A percentile compares a stretch with the other conserved stretches of the same genome.
phyloP scores from a whole-genome alignment of 2,797 vertebrate genomes.

The Microctenopoma lineatum region DNA sequence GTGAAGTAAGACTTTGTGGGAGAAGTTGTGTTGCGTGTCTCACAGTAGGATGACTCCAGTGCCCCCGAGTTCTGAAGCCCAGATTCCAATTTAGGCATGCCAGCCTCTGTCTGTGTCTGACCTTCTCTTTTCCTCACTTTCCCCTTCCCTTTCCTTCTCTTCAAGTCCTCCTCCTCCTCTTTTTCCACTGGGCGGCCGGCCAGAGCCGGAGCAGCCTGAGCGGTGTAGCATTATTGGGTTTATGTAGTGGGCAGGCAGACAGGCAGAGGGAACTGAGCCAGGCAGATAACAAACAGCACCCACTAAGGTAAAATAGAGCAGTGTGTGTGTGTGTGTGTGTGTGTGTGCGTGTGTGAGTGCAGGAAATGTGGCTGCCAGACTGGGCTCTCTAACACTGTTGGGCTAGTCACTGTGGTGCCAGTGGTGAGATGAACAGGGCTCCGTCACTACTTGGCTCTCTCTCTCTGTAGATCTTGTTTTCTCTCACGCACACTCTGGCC shows the following conservation, averaged over 20 bases:
- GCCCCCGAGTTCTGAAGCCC: conserved; percentile 35
- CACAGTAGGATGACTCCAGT: conserved; percentile 25
- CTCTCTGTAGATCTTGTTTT: conserved; percentile 50
- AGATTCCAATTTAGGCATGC: conserved; percentile 35
- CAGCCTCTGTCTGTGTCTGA: conserved; percentile 55
- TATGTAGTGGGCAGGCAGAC: conserved; percentile 75
- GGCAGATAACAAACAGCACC: conserved; percentile 77
- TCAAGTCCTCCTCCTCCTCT: conserved; percentile 68
- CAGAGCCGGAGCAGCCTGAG: conserved; percentile 64
- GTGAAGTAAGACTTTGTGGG: conserved; percentile 18
- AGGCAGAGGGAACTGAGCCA: conserved; percentile 76
- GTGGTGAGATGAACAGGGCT: conserved; percentile 70
- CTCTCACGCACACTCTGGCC: conserved; percentile 36
- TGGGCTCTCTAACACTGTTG: conserved; percentile 71
- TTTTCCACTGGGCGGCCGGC: conserved; percentile 70
- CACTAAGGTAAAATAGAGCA: conserved; percentile 74
- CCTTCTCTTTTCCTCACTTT: conserved; percentile 70
- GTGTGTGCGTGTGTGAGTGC: conserved; percentile 40
- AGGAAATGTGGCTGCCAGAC: conserved; percentile 77
- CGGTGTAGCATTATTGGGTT: conserved; percentile 78
- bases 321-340: conserved; percentile 34
- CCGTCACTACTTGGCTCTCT: conserved; percentile 56
- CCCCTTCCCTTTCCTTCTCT: conserved; percentile 61
- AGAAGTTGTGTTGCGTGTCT: conserved; percentile 32
- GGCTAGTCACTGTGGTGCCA: conserved; percentile 82